Evolutionary conservation across 2,797 vertebrate species (phyloP).

Genomic region (Gymnocypris eckloni): DNA sequence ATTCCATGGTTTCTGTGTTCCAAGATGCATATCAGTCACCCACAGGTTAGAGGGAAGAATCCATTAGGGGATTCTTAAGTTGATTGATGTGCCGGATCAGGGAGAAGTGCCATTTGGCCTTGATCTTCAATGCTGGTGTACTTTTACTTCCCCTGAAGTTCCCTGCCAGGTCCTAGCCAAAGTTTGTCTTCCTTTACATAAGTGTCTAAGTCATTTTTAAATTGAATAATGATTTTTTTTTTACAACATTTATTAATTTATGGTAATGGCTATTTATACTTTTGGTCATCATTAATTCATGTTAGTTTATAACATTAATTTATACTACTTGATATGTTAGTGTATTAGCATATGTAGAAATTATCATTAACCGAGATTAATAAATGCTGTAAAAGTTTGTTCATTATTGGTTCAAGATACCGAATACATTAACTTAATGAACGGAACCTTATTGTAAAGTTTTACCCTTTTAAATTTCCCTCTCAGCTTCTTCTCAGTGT

Average conservation of each 20-base stretch:
- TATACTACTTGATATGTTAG: not conserved
- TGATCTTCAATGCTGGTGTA: conserved; percentile 54
- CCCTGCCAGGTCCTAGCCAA: conserved; percentile 16
- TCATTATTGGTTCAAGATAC: not conserved
- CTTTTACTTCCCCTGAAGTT: conserved; percentile 54
- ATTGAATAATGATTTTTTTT: not conserved
- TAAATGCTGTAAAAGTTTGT: not conserved
- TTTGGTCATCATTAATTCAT: not conserved
- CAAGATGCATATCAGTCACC: conserved; percentile 69
- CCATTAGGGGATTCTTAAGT: conserved; percentile 74
- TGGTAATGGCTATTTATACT: not conserved
- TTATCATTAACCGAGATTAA: not conserved
- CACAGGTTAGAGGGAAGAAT: conserved; percentile 68
- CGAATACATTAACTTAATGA: not conserved
- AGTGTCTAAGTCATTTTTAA: not conserved
- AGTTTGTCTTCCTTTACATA: not conserved
- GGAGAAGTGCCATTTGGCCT: conserved; percentile 54
- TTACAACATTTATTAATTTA: not conserved
- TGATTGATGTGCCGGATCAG: conserved; percentile 71
- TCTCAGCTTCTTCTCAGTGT: not conserved
- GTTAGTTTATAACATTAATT: not conserved
- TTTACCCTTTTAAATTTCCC: not conserved
- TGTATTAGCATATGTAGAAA: not conserved
- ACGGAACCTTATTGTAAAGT: not conserved
- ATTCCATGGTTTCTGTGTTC: conserved; percentile 69